A percentile compares a stretch with the other conserved stretches of the same genome.
Evolutionary conservation across 1,140 invertebrate genomes (phyloP).

Genomic region (Tachypleus tridentatus): DNA sequence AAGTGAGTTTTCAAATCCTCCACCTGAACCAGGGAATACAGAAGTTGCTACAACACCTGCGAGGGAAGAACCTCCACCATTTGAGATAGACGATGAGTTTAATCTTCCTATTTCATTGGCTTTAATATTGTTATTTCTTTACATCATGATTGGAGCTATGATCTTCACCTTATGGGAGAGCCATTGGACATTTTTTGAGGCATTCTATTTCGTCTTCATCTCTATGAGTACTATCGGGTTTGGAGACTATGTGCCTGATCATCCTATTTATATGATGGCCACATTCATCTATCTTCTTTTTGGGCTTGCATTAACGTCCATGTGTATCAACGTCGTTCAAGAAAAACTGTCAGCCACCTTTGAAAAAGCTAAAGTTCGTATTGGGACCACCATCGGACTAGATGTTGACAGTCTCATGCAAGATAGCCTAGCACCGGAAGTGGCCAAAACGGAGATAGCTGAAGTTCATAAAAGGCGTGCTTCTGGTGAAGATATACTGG

Average conservation of each 20-base stretch:
- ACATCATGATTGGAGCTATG: constrained; percentile 70
- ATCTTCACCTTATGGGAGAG: constrained; percentile 63
- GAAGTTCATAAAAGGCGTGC: too few species aligned
- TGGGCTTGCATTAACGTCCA: constrained; percentile 83
- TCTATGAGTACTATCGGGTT: constrained; percentile 90
- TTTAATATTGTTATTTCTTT: constrained; percentile 60
- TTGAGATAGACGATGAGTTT: constrained; percentile 72
- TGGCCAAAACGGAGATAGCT: background rate
- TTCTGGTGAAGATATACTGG: too few species aligned
- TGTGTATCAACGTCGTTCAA: constrained; percentile 95
- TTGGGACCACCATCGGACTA: constrained; percentile 71
- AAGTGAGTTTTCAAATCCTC: background rate
- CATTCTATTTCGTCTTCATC: constrained; percentile 91
- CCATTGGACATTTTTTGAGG: constrained; percentile 66
- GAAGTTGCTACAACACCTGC: constrained; percentile 21
- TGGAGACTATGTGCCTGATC: constrained; percentile 74
- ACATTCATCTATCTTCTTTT: constrained; percentile 88
- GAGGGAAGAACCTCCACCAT: constrained; percentile 24
- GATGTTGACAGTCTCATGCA: constrained; percentile 49
- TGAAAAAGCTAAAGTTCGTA: constrained; percentile 65
- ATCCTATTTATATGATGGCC: constrained; percentile 82
- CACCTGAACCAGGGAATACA: background rate
- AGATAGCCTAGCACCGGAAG: constrained; percentile 12
- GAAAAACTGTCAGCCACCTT: constrained; percentile 67
- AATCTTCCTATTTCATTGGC: constrained; percentile 80